Conservation (phyloP, 2,797 vertebrate genomes). For the Hydrocynus forskahlii region DNA sequence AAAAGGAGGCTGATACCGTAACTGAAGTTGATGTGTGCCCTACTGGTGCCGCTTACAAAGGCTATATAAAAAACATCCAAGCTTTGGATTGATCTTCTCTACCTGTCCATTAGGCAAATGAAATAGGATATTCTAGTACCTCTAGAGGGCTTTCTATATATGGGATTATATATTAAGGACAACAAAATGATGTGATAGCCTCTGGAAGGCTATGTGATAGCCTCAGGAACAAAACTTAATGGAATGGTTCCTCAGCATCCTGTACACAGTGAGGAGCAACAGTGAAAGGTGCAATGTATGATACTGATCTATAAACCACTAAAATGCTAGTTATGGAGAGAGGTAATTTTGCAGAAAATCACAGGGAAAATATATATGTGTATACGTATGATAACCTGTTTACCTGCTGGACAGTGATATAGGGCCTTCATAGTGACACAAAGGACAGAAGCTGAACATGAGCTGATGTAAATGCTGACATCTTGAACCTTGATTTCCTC, state of each 20-base stretch:
- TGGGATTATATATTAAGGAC: neutral
- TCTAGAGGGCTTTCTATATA: neutral
- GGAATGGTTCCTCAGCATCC: neutral
- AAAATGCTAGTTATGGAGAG: neutral
- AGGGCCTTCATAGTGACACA: neutral
- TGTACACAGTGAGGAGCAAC: neutral
- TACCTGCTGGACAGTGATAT: neutral
- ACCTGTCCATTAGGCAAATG: neutral
- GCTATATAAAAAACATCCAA: neutral
- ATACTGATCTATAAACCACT: neutral
- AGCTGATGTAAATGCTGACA: neutral
- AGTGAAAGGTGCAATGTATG: neutral
- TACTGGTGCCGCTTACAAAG: too few relatives aligned
- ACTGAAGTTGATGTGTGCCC: neutral
- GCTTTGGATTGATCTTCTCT: neutral
- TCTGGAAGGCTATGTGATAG: neutral
- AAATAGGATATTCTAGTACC: too few relatives aligned
- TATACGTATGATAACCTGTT: neutral
- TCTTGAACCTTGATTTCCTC: neutral
- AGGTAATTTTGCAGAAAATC: too few relatives aligned
- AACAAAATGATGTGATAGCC: neutral
- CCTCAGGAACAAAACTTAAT: neutral
- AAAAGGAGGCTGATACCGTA: neutral
- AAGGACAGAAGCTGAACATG: neutral
- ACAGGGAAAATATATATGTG: neutral